A percentile compares a stretch with the other conserved stretches of the same genome.
phyloP scores from a whole-genome alignment of 2,113 vertebrate genomes.

The Hemiscyllium ocellatum region DNA sequence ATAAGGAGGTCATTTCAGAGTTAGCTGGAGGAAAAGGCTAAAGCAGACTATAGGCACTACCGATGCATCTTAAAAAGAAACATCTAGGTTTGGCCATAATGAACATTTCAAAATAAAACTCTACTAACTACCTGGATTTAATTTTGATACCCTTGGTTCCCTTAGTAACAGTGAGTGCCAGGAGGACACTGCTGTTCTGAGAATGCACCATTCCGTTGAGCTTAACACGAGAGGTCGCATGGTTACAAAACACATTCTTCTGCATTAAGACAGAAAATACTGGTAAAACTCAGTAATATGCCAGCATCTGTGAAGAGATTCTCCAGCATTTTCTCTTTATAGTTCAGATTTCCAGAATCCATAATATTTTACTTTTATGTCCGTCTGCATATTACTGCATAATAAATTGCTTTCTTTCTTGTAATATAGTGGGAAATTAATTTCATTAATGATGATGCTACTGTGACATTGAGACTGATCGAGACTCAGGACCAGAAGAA shows the following conservation, averaged over 20 bases:
- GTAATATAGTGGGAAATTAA: no score
- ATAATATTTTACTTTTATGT: neutral
- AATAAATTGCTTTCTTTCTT: neutral
- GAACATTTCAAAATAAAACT: neutral
- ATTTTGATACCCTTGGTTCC: neutral
- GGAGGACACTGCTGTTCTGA: neutral
- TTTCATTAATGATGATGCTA: no score
- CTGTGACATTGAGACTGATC: no score
- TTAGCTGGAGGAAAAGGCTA: neutral
- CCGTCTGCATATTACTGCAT: neutral
- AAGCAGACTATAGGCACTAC: neutral
- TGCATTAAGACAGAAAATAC: no score
- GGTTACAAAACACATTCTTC: neutral
- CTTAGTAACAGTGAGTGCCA: neutral
- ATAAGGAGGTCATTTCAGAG: neutral
- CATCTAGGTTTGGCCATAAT: neutral
- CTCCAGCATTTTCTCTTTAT: no score
- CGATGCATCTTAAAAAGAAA: neutral
- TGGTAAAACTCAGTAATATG: no score
- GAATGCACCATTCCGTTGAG: neutral
- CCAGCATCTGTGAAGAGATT: no score
- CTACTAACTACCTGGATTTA: neutral
- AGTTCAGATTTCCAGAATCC: no score
- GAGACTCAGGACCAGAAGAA: no score
- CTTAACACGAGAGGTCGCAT: neutral